Evolutionary conservation across 2,113 vertebrate genomes (phyloP).

Genomic region (Tupaia tana): DNA sequence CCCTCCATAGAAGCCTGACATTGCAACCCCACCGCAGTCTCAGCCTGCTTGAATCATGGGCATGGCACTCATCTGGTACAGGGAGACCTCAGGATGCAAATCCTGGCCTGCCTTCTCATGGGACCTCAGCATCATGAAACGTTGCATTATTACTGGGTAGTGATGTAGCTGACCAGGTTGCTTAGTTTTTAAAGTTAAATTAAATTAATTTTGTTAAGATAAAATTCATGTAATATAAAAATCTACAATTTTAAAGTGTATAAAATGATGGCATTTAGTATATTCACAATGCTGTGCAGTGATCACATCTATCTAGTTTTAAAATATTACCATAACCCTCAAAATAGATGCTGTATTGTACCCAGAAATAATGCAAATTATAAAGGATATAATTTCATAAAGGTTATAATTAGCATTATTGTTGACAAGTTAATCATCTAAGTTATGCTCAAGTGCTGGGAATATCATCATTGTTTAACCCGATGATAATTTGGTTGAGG

Average conservation of each 20-base stretch:
- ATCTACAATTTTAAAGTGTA: not conserved
- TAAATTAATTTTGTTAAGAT: not conserved
- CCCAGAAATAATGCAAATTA: too few species aligned
- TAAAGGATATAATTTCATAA: too few species aligned
- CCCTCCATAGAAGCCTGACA: too few species aligned
- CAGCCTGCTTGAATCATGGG: too few species aligned
- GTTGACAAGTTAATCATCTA: not conserved
- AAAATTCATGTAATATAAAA: not conserved
- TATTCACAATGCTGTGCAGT: not conserved
- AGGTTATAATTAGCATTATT: not conserved
- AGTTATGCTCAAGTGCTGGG: not conserved
- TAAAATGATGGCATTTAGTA: not conserved
- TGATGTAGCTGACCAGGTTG: too few species aligned
- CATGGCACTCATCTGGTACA: too few species aligned
- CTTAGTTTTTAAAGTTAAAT: too few species aligned
- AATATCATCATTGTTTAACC: not conserved
- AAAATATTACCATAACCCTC: not conserved
- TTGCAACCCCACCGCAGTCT: too few species aligned
- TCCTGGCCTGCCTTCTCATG: too few species aligned
- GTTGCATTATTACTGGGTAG: too few species aligned
- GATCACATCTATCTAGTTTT: not conserved
- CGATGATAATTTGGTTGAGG: not conserved
- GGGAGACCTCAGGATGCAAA: too few species aligned
- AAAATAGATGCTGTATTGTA: not conserved
- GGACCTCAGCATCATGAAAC: too few species aligned